phyloP scores from a whole-genome alignment of 1,140 invertebrate species.

The Wasmannia auropunctata region DNA sequence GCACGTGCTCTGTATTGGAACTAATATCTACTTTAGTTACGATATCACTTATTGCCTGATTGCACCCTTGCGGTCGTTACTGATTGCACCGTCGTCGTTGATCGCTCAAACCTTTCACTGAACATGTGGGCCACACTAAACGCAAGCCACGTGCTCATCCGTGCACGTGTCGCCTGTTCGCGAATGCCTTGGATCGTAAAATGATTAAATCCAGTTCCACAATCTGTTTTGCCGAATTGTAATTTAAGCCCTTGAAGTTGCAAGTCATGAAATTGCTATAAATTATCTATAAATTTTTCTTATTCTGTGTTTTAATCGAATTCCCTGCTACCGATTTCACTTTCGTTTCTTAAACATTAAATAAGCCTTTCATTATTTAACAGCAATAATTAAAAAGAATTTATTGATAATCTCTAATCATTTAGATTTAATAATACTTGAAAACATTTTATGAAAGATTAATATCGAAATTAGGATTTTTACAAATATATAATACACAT shows the following conservation, averaged over 20 bases:
- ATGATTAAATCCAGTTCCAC: slow-evolving; percentile 4
- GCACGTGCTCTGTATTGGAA: neutral
- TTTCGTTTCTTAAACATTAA: neutral
- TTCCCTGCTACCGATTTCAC: neutral
- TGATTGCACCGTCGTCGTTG: slow-evolving; percentile 54
- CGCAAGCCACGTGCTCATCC: slow-evolving; percentile 73
- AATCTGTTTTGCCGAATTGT: slow-evolving; percentile 23
- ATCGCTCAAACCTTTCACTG: slow-evolving; percentile 78
- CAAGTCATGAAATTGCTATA: neutral
- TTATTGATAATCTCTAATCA: neutral
- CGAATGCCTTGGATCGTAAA: neutral
- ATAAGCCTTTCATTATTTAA: neutral
- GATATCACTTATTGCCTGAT: slow-evolving; percentile 41
- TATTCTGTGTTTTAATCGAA: neutral
- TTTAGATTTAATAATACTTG: neutral
- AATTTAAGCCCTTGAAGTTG: neutral
- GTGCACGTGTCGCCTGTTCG: slow-evolving; percentile 64
- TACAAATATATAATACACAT: too few species aligned
- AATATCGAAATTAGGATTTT: neutral
- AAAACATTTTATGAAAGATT: neutral
- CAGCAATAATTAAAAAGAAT: neutral
- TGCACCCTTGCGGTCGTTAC: slow-evolving; percentile 26
- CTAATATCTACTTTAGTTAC: slow-evolving; percentile 1
- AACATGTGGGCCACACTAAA: slow-evolving; percentile 68
- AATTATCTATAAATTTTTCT: neutral